Evolutionary conservation across 2,113 vertebrate genomes (phyloP).

Genomic region (Prietella phreatophila): DNA sequence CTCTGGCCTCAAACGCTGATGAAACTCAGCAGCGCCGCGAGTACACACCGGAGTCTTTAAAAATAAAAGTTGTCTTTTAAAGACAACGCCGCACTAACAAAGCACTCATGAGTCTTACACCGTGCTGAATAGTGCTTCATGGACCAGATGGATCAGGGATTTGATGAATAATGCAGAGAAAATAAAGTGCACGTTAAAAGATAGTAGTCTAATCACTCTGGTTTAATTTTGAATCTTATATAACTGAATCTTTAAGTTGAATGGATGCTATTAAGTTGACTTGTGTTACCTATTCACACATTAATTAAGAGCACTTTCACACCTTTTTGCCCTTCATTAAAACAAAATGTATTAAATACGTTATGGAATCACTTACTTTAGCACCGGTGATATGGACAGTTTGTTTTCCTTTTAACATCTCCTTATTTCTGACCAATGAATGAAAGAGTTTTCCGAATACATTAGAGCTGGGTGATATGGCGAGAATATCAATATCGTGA

Average conservation of each 20-base stretch:
- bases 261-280: background rate
- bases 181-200: background rate
- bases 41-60: background rate
- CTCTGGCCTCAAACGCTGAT: constrained; percentile 9
- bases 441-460: background rate
- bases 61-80: background rate
- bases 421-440: background rate
- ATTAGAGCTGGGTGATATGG: background rate
- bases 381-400: background rate
- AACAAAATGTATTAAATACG: no score
- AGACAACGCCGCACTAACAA: background rate
- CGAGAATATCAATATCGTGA: background rate
- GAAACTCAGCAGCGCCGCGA: constrained; percentile 3
- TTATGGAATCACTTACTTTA: background rate
- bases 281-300: background rate
- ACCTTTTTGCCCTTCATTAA: background rate
- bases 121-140: background rate
- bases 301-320: background rate
- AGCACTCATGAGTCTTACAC: background rate
- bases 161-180: constrained; percentile 18
- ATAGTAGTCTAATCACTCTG: background rate
- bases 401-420: background rate
- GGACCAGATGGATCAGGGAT: background rate
- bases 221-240: background rate
- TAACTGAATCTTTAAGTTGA: background rate